Conservation (phyloP, 1,140 invertebrate species). For the Conus ventricosus region DNA sequence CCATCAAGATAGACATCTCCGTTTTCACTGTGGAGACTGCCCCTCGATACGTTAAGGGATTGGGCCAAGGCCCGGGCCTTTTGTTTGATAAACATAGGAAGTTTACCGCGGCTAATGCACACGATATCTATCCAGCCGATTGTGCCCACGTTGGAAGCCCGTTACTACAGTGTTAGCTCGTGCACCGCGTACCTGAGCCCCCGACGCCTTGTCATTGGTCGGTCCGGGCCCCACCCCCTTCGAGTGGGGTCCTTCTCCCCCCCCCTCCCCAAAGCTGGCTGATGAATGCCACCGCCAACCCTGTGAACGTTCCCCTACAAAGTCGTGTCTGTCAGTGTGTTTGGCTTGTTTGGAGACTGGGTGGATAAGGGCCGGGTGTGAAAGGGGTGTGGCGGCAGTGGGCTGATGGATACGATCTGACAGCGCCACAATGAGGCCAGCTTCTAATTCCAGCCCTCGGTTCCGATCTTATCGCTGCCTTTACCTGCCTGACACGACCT, state of each 20-base stretch:
- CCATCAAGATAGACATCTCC: too few relatives aligned
- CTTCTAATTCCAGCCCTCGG: background rate
- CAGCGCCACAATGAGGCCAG: background rate
- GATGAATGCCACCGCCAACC: background rate
- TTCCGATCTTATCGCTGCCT: background rate
- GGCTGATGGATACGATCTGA: background rate
- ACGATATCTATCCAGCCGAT: background rate
- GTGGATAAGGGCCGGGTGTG: background rate
- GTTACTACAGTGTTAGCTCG: background rate
- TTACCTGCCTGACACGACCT: background rate
- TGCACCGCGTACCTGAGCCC: background rate
- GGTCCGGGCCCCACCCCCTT: background rate
- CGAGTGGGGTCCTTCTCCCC: background rate
- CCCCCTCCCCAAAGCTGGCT: background rate
- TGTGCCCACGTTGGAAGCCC: background rate
- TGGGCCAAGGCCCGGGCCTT: background rate
- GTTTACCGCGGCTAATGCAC: background rate
- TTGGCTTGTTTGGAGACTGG: background rate
- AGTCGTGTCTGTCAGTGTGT: slow-evolving; percentile 1
- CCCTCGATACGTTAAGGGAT: background rate
- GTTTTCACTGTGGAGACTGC: too few relatives aligned
- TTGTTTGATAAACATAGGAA: background rate
- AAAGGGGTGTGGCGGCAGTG: background rate
- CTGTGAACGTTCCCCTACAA: background rate
- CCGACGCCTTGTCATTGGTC: background rate